Base-by-base conservation (phyloP, 2,888 invertebrate genomes). In the Nymphalis urticae region DNA sequence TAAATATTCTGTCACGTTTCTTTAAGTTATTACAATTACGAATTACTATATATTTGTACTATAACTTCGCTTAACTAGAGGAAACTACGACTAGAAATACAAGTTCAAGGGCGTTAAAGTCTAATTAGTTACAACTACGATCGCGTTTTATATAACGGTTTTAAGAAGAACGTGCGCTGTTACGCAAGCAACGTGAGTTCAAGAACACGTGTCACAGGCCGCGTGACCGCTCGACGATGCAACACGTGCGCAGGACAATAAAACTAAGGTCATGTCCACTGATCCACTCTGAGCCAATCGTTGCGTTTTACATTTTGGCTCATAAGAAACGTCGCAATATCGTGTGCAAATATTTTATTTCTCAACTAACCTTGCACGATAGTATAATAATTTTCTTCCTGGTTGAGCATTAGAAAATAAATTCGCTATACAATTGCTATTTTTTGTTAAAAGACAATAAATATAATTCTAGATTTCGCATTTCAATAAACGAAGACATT, bases 141-240 rank as follows among this genome's bases (percentile, higher is more conserved):
- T 90, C 91, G 91, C 89, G 90, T 90, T 87, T 90, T 90, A 90
- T 89, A 85, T 90, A 90, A 90, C 87, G 83, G 85, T 82, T 77
- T 79, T 78, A 82, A 83, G 85, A 85, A 80, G 86, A 88, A 84
- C 86, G 88, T 86, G 88, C 78, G 81, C 75, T 75, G 85, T 90
- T 90, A 85, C 89, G 90, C 85, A 90, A 91, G 79, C 75, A 90
- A 91, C 90, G 92, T 90, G 91, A 88, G 89, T 88, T 87, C 89
- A 88, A 86, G 88, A 79, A 80, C 90, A 91, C 92, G 91, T 91
- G 91, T 80, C 75, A 70, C 51, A 32, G 66, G 86, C 89, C 91
- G 84, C 90, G 91, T 90, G 92, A 91, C 83, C 81, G 77, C 68
- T 71, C 73, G 77, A 76, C 77, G 73, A 66, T 19, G n/a, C 61